These are phyloP conservation scores for Rhinolophus sinicus DNA, from an alignment of 2,113 vertebrate species.

Conservation along the genomic window DNA sequence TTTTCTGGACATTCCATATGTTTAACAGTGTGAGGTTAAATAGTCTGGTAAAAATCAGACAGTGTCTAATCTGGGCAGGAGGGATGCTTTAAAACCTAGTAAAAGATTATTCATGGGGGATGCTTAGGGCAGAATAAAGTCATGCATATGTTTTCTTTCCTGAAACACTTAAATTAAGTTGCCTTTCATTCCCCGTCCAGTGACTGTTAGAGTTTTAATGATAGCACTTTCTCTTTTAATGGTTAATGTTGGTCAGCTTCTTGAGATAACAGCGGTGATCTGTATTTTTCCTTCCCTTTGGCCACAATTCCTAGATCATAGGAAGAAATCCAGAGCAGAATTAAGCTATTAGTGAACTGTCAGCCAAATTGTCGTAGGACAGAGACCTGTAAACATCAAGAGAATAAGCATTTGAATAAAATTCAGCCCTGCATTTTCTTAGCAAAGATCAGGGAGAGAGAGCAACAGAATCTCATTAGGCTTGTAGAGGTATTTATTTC, in stretches of 20 bases:
- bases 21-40: neutral
- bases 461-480: constrained; percentile 45
- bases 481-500: constrained; percentile 50
- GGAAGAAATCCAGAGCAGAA: constrained; percentile 6
- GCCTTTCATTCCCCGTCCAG: neutral
- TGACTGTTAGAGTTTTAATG: neutral
- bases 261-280: neutral
- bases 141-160: neutral
- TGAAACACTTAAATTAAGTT: neutral
- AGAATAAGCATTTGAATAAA: constrained; percentile 52
- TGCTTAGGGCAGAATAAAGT: neutral
- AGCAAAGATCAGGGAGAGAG: constrained; percentile 45
- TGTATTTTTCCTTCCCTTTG: constrained; percentile 29
- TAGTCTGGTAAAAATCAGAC: neutral
- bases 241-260: neutral
- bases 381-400: constrained; percentile 71
- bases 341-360: constrained; percentile 45
- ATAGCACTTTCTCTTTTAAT: neutral
- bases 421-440: constrained; percentile 27
- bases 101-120: neutral
- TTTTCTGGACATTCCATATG: neutral
- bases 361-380: neutral
- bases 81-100: neutral
- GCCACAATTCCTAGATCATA: neutral
- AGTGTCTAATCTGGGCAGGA: neutral